phyloP scores from a whole-genome alignment of 2,888 invertebrate species.

The Steinernema carpocapsae region DNA sequence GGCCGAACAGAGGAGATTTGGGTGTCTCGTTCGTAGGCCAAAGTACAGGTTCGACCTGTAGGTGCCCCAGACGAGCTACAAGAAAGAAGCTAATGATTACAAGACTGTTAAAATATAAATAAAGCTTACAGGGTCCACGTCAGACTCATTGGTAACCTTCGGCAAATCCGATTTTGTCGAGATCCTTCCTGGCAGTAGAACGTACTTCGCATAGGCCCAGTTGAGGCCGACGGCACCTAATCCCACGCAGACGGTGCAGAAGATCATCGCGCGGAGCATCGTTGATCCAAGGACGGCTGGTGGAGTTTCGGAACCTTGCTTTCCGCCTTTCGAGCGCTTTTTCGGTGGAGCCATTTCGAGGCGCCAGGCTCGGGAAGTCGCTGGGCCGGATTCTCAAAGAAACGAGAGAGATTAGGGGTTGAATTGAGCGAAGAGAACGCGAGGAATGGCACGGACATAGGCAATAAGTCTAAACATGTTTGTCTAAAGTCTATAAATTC shows the following conservation, averaged over 20 bases:
- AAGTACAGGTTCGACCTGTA: constrained; percentile 87
- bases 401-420: too few species aligned
- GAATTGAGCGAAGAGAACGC: too few species aligned
- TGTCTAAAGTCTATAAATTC: too few species aligned
- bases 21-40: constrained; percentile 89
- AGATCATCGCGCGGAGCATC: constrained; percentile 21
- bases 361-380: too few species aligned
- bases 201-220: neutral
- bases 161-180: constrained; percentile 42
- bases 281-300: constrained; percentile 4
- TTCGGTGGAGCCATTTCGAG: neutral
- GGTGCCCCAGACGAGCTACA: constrained; percentile 82
- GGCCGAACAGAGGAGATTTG: constrained; percentile 84
- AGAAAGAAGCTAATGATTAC: constrained; percentile 21
- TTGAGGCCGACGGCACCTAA: constrained; percentile 4
- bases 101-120: neutral
- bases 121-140: constrained; percentile 41
- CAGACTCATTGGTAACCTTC: constrained; percentile 37
- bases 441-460: too few species aligned
- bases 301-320: neutral
- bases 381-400: too few species aligned
- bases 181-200: neutral
- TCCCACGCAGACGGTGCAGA: neutral
- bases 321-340: constrained; percentile 15
- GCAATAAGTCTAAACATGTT: too few species aligned